Conservation (phyloP, 2,113 vertebrate genomes). For the Diphyllodes magnificus region DNA sequence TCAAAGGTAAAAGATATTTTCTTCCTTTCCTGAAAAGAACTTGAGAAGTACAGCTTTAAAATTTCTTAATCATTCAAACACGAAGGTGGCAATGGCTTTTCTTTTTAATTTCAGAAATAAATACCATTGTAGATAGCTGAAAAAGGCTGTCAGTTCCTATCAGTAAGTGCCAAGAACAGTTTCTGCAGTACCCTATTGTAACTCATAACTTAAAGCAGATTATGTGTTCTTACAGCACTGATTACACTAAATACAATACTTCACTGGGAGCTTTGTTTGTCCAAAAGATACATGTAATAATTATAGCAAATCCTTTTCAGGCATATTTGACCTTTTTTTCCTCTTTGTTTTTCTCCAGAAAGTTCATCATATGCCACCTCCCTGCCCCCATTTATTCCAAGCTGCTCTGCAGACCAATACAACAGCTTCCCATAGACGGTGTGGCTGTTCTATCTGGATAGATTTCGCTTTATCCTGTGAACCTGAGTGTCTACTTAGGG, state of each 20-base stretch:
- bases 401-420: no score
- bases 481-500: not conserved
- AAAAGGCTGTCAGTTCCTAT: not conserved
- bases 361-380: accelerated
- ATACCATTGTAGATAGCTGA: accelerated
- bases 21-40: not conserved
- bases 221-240: not conserved
- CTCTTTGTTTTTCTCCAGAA: not conserved
- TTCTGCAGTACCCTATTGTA: not conserved
- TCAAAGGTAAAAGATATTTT: not conserved
- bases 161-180: not conserved
- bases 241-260: not conserved
- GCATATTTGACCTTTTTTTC: not conserved
- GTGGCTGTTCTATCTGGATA: not conserved
- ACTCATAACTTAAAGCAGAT: not conserved
- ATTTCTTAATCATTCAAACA: not conserved
- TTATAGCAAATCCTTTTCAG: not conserved
- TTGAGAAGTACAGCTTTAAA: not conserved
- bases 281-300: not conserved
- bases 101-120: not conserved
- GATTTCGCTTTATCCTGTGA: not conserved
- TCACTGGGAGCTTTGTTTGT: not conserved
- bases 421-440: not conserved
- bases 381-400: not conserved
- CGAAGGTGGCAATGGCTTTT: not conserved